These are phyloP conservation scores for Hesperophylax magnus DNA, from an alignment of 1,140 invertebrate species.

Conservation along the genomic window DNA sequence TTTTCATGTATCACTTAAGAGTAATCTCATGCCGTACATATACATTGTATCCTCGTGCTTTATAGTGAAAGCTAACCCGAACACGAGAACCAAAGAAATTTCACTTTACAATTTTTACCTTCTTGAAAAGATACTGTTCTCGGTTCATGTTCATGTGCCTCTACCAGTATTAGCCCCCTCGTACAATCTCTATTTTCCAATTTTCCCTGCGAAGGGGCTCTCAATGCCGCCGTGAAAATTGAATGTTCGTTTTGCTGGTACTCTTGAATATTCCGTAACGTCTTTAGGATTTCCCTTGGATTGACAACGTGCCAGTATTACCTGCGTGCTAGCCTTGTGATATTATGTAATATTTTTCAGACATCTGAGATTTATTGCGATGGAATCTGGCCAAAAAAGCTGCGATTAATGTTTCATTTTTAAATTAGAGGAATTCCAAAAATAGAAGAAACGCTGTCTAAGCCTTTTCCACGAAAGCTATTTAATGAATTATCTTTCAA, in stretches of 20 bases:
- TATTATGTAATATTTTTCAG: too few relatives aligned
- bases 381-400: too few relatives aligned
- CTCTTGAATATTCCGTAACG: neutral
- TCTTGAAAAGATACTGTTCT: neutral
- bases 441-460: too few relatives aligned
- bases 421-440: too few relatives aligned
- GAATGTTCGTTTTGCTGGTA: slow-evolving; percentile 33
- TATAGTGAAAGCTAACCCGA: neutral
- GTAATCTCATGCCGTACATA: too few relatives aligned
- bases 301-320: slow-evolving; percentile 26
- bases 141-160: neutral
- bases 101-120: slow-evolving; percentile 15
- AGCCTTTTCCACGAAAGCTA: too few relatives aligned
- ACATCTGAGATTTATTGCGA: too few relatives aligned
- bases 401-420: too few relatives aligned
- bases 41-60: too few relatives aligned
- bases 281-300: slow-evolving; percentile 26
- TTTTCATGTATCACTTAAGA: too few relatives aligned
- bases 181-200: slow-evolving; percentile 40
- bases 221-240: slow-evolving; percentile 28
- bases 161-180: slow-evolving; percentile 11
- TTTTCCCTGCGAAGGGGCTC: slow-evolving; percentile 10
- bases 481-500: too few relatives aligned
- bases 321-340: too few relatives aligned
- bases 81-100: neutral